These are phyloP conservation scores for Drosophila cardini DNA, from an alignment of 1,140 invertebrate genomes.

Conservation along the genomic window DNA sequence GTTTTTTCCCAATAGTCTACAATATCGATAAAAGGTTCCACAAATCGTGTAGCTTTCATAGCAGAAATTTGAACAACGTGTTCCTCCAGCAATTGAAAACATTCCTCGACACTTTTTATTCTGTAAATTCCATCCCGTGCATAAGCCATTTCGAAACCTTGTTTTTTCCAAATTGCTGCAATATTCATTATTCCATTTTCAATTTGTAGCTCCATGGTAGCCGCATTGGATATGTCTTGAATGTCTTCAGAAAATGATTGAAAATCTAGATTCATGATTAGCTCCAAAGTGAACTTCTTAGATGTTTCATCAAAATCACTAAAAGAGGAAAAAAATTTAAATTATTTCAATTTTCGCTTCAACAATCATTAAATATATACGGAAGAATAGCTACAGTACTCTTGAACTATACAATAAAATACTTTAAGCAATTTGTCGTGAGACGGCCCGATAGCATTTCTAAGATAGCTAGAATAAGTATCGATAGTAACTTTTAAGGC, in stretches of 20 bases:
- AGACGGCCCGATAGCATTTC: too few relatives aligned
- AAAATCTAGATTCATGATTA: constrained; percentile 91
- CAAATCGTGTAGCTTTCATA: constrained; percentile 94
- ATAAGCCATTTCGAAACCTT: constrained; percentile 89
- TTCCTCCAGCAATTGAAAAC: constrained; percentile 90
- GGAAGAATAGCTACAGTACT: too few relatives aligned
- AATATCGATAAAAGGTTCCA: constrained; percentile 92
- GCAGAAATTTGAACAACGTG: constrained; percentile 90
- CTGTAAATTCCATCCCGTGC: constrained; percentile 89
- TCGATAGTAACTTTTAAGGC: too few relatives aligned
- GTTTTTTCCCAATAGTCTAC: constrained; percentile 93
- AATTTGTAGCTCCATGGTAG: constrained; percentile 93
- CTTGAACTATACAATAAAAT: too few relatives aligned
- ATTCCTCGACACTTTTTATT: constrained; percentile 89
- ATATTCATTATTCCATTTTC: constrained; percentile 91
- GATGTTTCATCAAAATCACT: constrained; percentile 91
- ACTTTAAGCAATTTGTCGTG: too few relatives aligned
- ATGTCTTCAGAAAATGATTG: constrained; percentile 92
- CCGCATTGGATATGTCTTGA: constrained; percentile 91
- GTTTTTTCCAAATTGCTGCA: constrained; percentile 88
- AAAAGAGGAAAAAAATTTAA: too few relatives aligned
- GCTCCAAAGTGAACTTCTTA: constrained; percentile 91
- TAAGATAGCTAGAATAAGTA: too few relatives aligned
- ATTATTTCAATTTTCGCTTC: too few relatives aligned
- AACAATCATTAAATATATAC: too few relatives aligned